These are phyloP conservation scores for Zelleria hepariella DNA, from an alignment of 2,888 invertebrate genomes.

Conservation along the genomic window DNA sequence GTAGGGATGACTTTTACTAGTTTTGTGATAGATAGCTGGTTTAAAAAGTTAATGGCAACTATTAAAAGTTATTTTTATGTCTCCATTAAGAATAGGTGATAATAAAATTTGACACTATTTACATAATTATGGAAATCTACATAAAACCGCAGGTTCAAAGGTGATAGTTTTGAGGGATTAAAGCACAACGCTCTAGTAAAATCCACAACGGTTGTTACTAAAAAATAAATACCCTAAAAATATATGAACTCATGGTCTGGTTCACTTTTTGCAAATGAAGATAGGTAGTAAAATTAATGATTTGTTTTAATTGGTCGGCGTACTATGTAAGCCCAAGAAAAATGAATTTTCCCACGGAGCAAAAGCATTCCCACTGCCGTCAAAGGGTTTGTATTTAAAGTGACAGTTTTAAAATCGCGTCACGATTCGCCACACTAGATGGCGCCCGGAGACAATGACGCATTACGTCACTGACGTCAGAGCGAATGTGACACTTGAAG, in stretches of 20 bases:
- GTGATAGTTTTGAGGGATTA: slow-evolving; percentile 30
- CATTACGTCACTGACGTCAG: slow-evolving; percentile 43
- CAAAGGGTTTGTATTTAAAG: slow-evolving; percentile 56
- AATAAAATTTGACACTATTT: background rate
- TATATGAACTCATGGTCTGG: background rate
- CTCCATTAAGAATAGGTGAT: background rate
- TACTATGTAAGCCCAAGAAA: background rate
- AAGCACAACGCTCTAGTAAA: background rate
- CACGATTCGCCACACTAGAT: slow-evolving; percentile 52
- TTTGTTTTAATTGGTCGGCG: background rate
- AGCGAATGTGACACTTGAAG: slow-evolving; percentile 55
- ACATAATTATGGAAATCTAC: background rate
- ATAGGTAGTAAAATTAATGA: too few species aligned
- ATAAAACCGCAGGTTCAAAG: background rate
- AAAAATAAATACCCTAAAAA: background rate
- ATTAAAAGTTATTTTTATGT: slow-evolving; percentile 25
- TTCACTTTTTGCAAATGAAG: too few species aligned
- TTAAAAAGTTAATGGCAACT: slow-evolving; percentile 39
- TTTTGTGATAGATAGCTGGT: slow-evolving; percentile 51
- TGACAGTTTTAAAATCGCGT: slow-evolving; percentile 60
- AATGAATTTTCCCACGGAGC: background rate
- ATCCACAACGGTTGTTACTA: background rate
- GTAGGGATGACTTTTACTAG: slow-evolving; percentile 55
- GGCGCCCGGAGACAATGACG: slow-evolving; percentile 31
- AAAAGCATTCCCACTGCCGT: slow-evolving; percentile 41